Percentiles rank a stretch among this genome's conserved stretches.
Evolutionary conservation across 2,797 vertebrate genomes (phyloP).

Genomic region (Muscicapa striata): DNA sequence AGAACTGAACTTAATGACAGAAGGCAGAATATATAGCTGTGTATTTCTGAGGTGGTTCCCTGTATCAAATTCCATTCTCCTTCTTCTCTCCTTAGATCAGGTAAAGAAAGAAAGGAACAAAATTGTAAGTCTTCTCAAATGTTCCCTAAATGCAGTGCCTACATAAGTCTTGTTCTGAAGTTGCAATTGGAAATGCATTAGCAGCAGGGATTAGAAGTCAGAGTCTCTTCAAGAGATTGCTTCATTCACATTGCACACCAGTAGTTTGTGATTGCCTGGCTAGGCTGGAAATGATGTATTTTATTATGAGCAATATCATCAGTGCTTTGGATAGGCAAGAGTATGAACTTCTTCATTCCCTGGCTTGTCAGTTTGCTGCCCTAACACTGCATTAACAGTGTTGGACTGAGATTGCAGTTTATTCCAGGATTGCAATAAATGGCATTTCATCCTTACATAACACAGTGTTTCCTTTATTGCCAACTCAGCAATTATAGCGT

Average conservation of each 20-base stretch:
- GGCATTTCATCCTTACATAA: not conserved
- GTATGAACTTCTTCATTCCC: not conserved
- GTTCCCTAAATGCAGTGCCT: not conserved
- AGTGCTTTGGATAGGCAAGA: not conserved
- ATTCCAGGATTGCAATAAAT: not conserved
- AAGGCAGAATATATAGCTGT: not conserved
- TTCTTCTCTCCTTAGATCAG: not conserved
- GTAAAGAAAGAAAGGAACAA: not conserved
- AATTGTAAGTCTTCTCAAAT: not conserved
- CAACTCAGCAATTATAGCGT: not conserved
- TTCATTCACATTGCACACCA: not conserved
- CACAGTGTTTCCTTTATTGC: not conserved
- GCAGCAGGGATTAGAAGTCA: conserved; percentile 4
- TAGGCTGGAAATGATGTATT: not conserved
- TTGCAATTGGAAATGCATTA: conserved; percentile 40
- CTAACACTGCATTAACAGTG: not conserved
- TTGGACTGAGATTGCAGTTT: not conserved
- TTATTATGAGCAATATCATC: not conserved
- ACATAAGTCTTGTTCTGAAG: not conserved
- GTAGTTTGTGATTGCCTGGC: not conserved
- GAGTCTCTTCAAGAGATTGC: not conserved
- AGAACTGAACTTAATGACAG: not conserved
- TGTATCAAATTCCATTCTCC: not conserved
- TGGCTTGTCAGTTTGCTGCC: not conserved
- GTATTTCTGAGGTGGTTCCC: not conserved